Conservation (phyloP, 2,797 vertebrate species). For the Buphagus erythrorhynchus region DNA sequence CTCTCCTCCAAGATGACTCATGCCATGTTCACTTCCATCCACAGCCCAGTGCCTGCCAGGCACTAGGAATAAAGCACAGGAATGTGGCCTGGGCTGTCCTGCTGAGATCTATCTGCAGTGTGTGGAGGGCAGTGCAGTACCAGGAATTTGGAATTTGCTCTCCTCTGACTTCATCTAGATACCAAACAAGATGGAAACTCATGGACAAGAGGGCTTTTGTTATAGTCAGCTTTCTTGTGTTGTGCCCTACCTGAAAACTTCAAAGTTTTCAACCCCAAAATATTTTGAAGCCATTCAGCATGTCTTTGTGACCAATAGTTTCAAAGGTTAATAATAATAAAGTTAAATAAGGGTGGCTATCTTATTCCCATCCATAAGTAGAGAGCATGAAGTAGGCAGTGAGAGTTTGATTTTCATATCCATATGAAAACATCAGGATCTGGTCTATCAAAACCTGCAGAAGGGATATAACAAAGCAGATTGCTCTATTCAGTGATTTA, state of each 20-base stretch:
- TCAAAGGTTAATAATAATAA: not conserved
- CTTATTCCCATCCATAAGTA: not conserved
- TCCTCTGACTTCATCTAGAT: not conserved
- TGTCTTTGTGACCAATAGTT: not conserved
- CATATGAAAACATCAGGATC: not conserved
- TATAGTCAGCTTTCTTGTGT: not conserved
- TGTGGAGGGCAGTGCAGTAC: not conserved
- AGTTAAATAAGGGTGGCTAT: not conserved
- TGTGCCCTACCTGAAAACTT: not conserved
- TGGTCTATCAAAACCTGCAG: not conserved
- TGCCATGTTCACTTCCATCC: not conserved
- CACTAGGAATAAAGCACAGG: not conserved
- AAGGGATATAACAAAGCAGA: not conserved
- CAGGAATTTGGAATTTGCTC: not conserved
- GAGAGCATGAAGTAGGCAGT: not conserved
- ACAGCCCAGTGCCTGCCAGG: not conserved
- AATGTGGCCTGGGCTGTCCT: not conserved
- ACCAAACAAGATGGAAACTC: not conserved
- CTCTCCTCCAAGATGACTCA: constrained; percentile 42
- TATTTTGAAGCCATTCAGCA: not conserved
- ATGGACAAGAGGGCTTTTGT: not conserved
- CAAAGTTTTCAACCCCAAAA: not conserved
- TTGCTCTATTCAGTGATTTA: not conserved
- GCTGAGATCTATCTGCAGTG: not conserved
- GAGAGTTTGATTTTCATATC: not conserved